phyloP scores from a whole-genome alignment of 2,888 invertebrate genomes.

The Pyralis farinalis region DNA sequence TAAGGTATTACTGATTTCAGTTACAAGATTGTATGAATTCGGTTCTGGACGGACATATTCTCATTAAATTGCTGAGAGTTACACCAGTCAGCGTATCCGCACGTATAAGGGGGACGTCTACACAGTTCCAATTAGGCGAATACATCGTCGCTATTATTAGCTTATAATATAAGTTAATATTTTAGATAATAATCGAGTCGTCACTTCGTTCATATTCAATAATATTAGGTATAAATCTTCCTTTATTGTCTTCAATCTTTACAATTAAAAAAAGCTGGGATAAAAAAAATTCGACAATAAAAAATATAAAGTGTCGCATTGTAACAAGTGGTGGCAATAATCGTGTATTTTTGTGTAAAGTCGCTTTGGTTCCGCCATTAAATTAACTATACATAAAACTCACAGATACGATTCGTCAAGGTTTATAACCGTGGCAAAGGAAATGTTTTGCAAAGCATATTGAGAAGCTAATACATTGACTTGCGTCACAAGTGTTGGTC shows the following conservation, averaged over 20 bases:
- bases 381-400: slow-evolving; percentile 41
- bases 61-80: slow-evolving; percentile 26
- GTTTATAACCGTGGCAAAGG: slow-evolving; percentile 63
- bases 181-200: slow-evolving; percentile 69
- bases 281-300: slow-evolving; percentile 27
- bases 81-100: slow-evolving; percentile 28
- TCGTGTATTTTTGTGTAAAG: slow-evolving; percentile 40
- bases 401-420: slow-evolving; percentile 42
- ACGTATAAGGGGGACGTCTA: slow-evolving; percentile 35
- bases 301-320: slow-evolving; percentile 45
- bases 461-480: background rate
- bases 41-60: slow-evolving; percentile 16
- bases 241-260: slow-evolving; percentile 78
- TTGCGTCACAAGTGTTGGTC: too few species aligned
- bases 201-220: slow-evolving; percentile 67
- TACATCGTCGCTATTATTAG: slow-evolving; percentile 41
- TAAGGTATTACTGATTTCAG: slow-evolving; percentile 23
- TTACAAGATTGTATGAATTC: slow-evolving; percentile 7
- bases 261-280: slow-evolving; percentile 64
- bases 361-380: slow-evolving; percentile 70
- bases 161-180: slow-evolving; percentile 68
- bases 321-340: slow-evolving; percentile 69
- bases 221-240: slow-evolving; percentile 76
- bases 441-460: slow-evolving; percentile 31
- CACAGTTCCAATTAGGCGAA: slow-evolving; percentile 42